Conservation (phyloP, 2,797 vertebrate genomes). For the Falco naumanni region DNA sequence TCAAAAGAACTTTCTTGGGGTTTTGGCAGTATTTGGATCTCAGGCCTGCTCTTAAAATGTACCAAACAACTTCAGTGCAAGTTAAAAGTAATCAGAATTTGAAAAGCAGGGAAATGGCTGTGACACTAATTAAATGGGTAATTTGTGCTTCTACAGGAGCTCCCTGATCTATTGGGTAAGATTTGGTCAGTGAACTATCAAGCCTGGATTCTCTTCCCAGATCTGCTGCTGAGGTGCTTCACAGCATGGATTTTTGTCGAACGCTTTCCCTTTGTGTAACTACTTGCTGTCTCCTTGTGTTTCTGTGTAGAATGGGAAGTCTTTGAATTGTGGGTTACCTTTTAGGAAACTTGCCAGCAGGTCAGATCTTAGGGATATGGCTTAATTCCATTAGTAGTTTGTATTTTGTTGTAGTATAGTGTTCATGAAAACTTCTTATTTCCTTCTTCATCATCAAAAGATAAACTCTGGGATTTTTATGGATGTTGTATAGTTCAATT, state of each 20-base stretch:
- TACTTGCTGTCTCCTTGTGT: background rate
- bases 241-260: background rate
- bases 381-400: background rate
- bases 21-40: background rate
- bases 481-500: background rate
- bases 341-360: background rate
- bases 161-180: background rate
- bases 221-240: background rate
- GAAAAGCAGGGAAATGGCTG: background rate
- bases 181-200: background rate
- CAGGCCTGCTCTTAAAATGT: background rate
- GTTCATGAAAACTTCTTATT: background rate
- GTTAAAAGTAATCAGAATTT: background rate
- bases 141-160: background rate
- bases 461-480: background rate
- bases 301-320: background rate
- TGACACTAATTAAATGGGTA: background rate
- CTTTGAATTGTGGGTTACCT: background rate
- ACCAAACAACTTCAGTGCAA: background rate
- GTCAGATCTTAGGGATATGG: background rate
- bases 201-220: background rate
- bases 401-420: background rate
- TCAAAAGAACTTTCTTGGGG: background rate
- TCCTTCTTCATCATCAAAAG: background rate
- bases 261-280: background rate